Percentiles rank a stretch among this genome's conserved stretches.
phyloP scores from a whole-genome alignment of 2,797 vertebrate species.

The Clarias platycephalus region DNA sequence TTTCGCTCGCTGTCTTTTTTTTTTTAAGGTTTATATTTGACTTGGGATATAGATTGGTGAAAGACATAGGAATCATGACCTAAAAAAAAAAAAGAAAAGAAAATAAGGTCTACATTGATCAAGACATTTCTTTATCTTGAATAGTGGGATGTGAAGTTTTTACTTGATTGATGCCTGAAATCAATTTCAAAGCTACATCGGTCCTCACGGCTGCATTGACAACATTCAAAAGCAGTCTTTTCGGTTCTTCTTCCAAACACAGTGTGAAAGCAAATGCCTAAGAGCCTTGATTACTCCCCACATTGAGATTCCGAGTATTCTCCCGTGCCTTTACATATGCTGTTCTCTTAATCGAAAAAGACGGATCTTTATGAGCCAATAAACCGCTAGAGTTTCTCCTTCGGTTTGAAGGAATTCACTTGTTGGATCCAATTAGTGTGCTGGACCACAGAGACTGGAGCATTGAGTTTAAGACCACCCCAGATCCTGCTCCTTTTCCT shows the following conservation, averaged over 20 bases:
- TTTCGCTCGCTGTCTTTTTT: too few relatives aligned
- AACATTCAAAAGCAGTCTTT: constrained; percentile 18
- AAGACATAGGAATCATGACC: neutral
- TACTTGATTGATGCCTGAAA: neutral
- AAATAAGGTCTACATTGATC: neutral
- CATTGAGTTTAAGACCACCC: constrained; percentile 53
- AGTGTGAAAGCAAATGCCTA: constrained; percentile 29
- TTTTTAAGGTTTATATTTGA: neutral
- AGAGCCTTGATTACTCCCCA: constrained; percentile 41
- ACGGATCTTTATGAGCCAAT: constrained; percentile 54
- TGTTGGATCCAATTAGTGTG: constrained; percentile 53
- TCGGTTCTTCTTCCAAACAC: constrained; percentile 7
- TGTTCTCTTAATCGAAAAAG: constrained; percentile 47
- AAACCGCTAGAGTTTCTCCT: constrained; percentile 47
- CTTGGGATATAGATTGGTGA: neutral
- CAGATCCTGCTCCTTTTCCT: constrained; percentile 46
- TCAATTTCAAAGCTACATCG: neutral
- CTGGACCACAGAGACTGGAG: constrained; percentile 33
- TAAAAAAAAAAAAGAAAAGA: neutral
- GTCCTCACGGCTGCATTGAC: constrained; percentile 20
- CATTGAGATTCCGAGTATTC: constrained; percentile 45
- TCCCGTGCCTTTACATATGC: constrained; percentile 50
- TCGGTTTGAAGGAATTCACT: constrained; percentile 52
- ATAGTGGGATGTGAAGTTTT: neutral
- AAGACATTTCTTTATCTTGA: neutral